Base-by-base conservation (phyloP, 1,140 invertebrate species). In the Bombus superbus region DNA sequence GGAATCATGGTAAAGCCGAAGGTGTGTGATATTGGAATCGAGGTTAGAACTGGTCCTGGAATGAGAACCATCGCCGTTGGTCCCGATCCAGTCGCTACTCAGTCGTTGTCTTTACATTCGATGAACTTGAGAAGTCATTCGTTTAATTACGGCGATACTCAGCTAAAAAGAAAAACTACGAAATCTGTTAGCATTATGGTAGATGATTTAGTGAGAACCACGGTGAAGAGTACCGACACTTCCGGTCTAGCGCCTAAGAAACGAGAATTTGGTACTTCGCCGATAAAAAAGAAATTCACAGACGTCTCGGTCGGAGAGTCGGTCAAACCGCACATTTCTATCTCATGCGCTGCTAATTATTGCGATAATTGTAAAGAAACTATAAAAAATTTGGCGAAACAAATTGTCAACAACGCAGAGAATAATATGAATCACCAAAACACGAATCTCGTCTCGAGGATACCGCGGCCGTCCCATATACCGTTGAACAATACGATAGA, bases 281-380 rank as follows among this genome's bases (percentile, higher is more conserved):
- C 96, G 13, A 91, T 94, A 6, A 95, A 95, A 32, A 95, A 94
- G 86, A 94, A 95, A 79, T 90, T 95, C 62, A 91, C 94, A 0
- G 96, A 96, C 76, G 96, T 96, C 2, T 96, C 95, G 18, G 96
- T 96, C 40, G 96, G 96, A 1, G 95, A 96, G 25, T 95, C 95
- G 6, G 89, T 96, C 1, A 96, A 95, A 81, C 95, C 95, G 3
- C 95, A 96, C 74, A 96, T 96, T 62, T 94, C 94, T 0, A 95
- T 96, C n/a, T 93, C 95, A 6, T 95, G 95, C 84, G 94, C 95
- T 73, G 96, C 96, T 62, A 96, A 96, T 88, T 96, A 97, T 83
- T 97, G 96, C 94, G 96, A 97, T 90, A 96, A 97, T 87, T 97
- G 96, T 92, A 96, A 96, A 89, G 96, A 96, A 80, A 95, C 95